phyloP scores from a whole-genome alignment of 53 echinoderm and acorn worm species.

The Holothuria scabra region DNA sequence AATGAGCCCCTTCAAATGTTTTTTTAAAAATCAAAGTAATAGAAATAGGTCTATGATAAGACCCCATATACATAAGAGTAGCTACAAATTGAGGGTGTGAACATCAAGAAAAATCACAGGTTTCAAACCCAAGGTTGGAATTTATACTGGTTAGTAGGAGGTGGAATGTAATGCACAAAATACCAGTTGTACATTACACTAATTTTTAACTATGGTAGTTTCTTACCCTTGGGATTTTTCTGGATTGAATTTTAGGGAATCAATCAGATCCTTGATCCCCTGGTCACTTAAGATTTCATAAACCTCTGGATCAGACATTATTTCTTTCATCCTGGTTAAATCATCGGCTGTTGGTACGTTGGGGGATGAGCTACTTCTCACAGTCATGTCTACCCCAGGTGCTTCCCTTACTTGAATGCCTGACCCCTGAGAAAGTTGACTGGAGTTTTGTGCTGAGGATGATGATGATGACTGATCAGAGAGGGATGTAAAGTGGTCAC shows the following conservation, averaged over 20 bases:
- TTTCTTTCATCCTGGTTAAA: conserved; percentile 81
- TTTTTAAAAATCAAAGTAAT: too few relatives aligned
- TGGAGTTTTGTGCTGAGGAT: conserved; percentile 28
- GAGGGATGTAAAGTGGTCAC: conserved; percentile 68
- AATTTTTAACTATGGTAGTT: too few relatives aligned
- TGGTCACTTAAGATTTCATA: conserved; percentile 66
- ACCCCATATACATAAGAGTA: too few relatives aligned
- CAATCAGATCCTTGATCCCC: conserved; percentile 69
- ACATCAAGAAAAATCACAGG: too few relatives aligned
- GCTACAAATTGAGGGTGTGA: too few relatives aligned
- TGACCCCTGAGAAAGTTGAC: conserved; percentile 26
- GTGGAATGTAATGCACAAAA: too few relatives aligned
- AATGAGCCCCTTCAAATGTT: too few relatives aligned
- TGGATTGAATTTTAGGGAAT: conserved; percentile 67
- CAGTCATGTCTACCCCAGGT: conserved; percentile 57
- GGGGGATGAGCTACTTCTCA: conserved; percentile 85
- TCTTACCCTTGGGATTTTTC: conserved; percentile 84
- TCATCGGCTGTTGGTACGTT: conserved; percentile 80
- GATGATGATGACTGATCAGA: neutral
- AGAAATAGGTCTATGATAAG: too few relatives aligned
- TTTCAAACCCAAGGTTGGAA: too few relatives aligned
- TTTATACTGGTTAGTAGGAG: too few relatives aligned
- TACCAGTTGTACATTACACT: too few relatives aligned
- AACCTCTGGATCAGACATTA: conserved; percentile 79
- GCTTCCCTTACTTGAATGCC: conserved; percentile 45